A percentile compares a stretch with the other conserved stretches of the same genome.
Evolutionary conservation across 1,140 invertebrate species (phyloP).

Genomic region (Bacillus rossius): DNA sequence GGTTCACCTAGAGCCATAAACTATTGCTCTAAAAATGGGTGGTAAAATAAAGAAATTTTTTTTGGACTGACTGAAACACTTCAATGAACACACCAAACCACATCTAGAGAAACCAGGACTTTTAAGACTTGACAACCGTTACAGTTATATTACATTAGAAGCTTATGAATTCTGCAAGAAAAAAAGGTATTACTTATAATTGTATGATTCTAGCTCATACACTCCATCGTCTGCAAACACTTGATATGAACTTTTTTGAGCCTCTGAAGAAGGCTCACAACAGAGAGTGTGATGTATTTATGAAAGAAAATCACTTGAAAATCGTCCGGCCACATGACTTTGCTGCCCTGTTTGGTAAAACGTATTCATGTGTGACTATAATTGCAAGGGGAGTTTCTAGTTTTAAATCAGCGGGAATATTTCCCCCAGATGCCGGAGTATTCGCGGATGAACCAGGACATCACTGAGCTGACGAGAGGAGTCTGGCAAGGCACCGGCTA

Average conservation of each 20-base stretch:
- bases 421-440: no score
- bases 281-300: slow-evolving; percentile 24
- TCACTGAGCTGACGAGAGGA: no score
- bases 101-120: slow-evolving; percentile 24
- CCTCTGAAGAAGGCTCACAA: slow-evolving; percentile 13
- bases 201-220: not conserved
- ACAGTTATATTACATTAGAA: slow-evolving; percentile 28
- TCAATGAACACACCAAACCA: slow-evolving; percentile 20
- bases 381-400: not conserved
- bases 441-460: no score
- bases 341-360: slow-evolving; percentile 26
- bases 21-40: no score
- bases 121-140: slow-evolving; percentile 31
- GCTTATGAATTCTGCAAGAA: slow-evolving; percentile 27
- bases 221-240: no score
- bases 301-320: slow-evolving; percentile 29
- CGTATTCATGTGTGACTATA: slow-evolving; percentile 14
- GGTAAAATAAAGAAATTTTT: no score
- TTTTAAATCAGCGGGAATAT: not conserved
- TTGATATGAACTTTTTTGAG: no score
- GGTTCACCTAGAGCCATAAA: slow-evolving; percentile 21
- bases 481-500: no score
- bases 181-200: slow-evolving; percentile 28
- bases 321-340: slow-evolving; percentile 35
- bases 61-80: no score